Base-by-base conservation (phyloP, 2,888 invertebrate species). In the Sminthurinus aureus region DNA sequence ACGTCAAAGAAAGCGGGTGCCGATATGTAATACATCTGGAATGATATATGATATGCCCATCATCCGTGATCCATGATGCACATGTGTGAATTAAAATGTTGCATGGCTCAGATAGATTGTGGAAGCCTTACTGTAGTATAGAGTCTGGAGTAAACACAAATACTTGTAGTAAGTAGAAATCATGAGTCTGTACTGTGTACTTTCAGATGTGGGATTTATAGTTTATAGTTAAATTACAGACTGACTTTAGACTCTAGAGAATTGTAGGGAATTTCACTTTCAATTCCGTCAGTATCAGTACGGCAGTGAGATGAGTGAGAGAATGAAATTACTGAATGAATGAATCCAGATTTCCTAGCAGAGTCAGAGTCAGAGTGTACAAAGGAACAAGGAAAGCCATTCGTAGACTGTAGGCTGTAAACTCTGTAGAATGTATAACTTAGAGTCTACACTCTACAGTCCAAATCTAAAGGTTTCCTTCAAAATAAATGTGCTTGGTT, bases 181-280 rank as follows among this genome's bases (percentile, higher is more conserved):
- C 6, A 38, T 38, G 38, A 38, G n/a, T 38, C 3, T 38, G 38
- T 38, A 38, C 38, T 4, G 38, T 38, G 38, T 38, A 6, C 38
- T 38, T 38, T 38, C 38, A 38, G 38, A 38, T 38, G 38, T 6
- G 38, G 38, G 38, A 38, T 38, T 38, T 38, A 38, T 71, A 71
- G 71, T 38, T 38, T 38, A 38, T 71, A 71, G 71, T 26, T 24
- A 71, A 71, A 71, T 71, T 71, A 24, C 24, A 6, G 71, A 71
- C 24, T 69, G 69, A 71, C 71, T 71, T 24, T 71, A 26, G 26
- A 71, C 71, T 24, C 71, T 71, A 26, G 71, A 71, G 71, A 71
- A 22, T 71, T 24, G 26, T 71, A 26, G 71, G 24, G 71, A 71
- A 22, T 71, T 71, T 71, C 26, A 24, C 13, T 26, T 22, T 71